Evolutionary conservation across 2,113 vertebrate species (phyloP).

Genomic region (Damaliscus lunatus): DNA sequence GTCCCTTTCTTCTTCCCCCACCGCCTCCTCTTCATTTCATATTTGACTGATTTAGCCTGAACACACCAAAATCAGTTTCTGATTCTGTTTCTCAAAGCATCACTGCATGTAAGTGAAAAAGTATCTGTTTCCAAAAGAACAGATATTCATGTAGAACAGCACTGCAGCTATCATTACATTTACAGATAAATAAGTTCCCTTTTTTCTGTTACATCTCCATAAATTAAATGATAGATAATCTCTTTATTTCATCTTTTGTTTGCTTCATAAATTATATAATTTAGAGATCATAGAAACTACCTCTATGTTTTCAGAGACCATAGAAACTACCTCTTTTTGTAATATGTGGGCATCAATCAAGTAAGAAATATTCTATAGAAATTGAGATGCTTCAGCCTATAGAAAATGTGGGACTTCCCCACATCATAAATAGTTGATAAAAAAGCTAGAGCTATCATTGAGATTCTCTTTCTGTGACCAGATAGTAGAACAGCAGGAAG

Average conservation of each 20-base stretch:
- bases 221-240: not conserved
- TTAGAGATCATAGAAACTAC: not conserved
- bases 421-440: constrained; percentile 20
- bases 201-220: not conserved
- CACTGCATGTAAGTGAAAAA: not conserved
- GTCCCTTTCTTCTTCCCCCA: not conserved
- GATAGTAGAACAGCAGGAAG: not conserved
- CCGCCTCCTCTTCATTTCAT: not conserved
- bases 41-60: not conserved
- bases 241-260: not conserved
- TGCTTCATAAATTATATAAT: not conserved
- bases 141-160: not conserved
- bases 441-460: constrained; percentile 27
- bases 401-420: not conserved
- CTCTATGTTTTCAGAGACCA: not conserved
- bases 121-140: not conserved
- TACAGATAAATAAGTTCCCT: not conserved
- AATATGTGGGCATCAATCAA: not conserved
- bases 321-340: not conserved
- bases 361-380: not conserved
- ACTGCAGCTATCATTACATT: not conserved
- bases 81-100: not conserved
- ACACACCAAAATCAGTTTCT: not conserved
- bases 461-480: constrained; percentile 27
- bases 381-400: not conserved